Conservation (phyloP, 2,113 vertebrate species). For the Heterotis niloticus region DNA sequence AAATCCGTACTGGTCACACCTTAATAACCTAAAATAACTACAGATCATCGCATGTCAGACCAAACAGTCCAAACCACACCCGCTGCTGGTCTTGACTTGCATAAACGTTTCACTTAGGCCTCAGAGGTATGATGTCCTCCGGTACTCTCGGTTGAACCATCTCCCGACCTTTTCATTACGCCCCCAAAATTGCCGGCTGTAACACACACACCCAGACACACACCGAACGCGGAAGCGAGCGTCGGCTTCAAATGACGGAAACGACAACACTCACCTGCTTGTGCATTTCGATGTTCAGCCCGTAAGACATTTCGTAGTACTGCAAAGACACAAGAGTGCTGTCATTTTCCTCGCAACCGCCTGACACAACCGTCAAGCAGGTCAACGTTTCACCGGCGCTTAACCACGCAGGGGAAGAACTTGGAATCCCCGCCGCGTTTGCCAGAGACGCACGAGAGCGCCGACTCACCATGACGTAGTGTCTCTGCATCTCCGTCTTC, state of each 20-base stretch:
- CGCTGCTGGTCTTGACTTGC: neutral
- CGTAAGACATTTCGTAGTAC: constrained; percentile 97
- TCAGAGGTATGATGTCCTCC: neutral
- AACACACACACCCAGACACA: neutral
- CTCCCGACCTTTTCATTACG: neutral
- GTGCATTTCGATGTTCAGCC: constrained; percentile 97
- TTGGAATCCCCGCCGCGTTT: neutral
- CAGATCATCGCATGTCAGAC: neutral
- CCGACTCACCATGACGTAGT: constrained; percentile 92
- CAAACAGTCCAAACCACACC: neutral
- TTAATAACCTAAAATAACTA: too few species aligned
- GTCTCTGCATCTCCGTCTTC: constrained; percentile 97
- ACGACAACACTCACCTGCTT: constrained; percentile 78
- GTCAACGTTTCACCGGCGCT: neutral
- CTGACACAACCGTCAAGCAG: constrained; percentile 3
- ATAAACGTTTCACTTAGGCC: constrained; percentile 6
- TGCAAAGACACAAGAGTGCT: constrained; percentile 53
- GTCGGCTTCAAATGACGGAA: neutral
- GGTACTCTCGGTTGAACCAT: neutral
- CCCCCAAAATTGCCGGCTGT: neutral
- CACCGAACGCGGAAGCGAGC: neutral
- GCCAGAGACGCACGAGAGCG: constrained; percentile 1
- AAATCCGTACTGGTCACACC: neutral
- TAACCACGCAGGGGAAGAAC: too few species aligned
- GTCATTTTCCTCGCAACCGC: constrained; percentile 27